Base-by-base conservation (phyloP, 1,140 invertebrate genomes). In the Ylistrum balloti region DNA sequence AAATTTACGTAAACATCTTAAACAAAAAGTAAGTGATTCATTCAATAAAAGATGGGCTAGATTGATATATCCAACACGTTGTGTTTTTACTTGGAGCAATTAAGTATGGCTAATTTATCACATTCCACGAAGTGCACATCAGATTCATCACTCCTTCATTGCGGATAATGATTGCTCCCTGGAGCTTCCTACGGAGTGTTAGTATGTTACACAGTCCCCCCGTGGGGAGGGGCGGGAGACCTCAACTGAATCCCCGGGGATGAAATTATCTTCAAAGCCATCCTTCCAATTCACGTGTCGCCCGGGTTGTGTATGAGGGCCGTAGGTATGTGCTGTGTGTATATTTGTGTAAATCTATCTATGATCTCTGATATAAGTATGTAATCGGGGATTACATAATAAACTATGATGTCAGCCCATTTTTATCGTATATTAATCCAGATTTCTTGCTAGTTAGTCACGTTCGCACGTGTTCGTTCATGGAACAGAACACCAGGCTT, bases 211-310 rank as follows among this genome's bases (percentile, higher is more conserved):
- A 28, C 56, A 74, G 56, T 74, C 2, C 56, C 56, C 56, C 56
- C 56, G 56, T 74, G 56, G 56, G 56, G 56, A 74, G 56, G 56
- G 56, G 56, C 56, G 56, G 56, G 56, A 74, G 56, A 74, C 56
- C 56, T 5, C 56, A 74, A n/a, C 17, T 74, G 56, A 74, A 74
- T 74, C 56, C 56, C 56, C 56, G 56, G 56, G 56, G 22, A 74
- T 74, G n/a, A 74, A 74, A 74, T 74, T 74, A 74, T 74, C 56
- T 74, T 74, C 56, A 74, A 74, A 74, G 56, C 56, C 56, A 74
- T 11, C 56, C 56, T n/a, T 28, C 0, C 22, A 0, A 28, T 74
- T 74, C 11, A 74, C 22, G 56, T 28, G 13, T 74, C 56, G 56
- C 56, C 13, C n/a, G 2, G 15, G 45, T 74, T 74, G 3, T 74